Evolutionary conservation across 2,888 invertebrate genomes (phyloP).

Genomic region (Amblyteles armatorius): DNA sequence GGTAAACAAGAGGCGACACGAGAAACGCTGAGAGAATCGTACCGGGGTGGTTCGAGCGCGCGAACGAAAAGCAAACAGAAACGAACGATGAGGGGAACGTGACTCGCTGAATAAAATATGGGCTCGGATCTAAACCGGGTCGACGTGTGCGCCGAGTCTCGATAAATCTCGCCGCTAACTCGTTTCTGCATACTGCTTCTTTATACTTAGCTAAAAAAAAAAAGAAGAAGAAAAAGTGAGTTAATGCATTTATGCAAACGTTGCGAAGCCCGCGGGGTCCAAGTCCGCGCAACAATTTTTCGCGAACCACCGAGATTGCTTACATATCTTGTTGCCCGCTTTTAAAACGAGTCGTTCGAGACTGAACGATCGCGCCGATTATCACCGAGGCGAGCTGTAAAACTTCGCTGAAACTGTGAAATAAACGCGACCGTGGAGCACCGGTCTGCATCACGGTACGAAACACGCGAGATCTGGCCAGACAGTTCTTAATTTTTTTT

Average conservation of each 20-base stretch:
- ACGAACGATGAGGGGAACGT: conserved; percentile 51
- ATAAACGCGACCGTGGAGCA: conserved; percentile 11
- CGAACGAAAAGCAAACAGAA: conserved; percentile 56
- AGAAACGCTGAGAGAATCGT: background rate
- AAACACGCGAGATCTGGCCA: background rate
- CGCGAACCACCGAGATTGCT: background rate
- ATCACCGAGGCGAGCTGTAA: background rate
- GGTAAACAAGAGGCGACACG: background rate
- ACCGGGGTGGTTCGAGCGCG: conserved; percentile 18
- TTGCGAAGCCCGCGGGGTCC: background rate
- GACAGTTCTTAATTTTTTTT: background rate
- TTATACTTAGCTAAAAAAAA: background rate
- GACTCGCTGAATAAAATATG: conserved; percentile 69
- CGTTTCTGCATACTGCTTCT: conserved; percentile 22
- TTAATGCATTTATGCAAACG: conserved; percentile 37
- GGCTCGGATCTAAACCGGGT: conserved; percentile 64
- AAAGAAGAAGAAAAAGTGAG: conserved; percentile 2
- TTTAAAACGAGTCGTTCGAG: background rate
- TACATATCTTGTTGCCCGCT: conserved; percentile 4
- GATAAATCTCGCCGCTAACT: conserved; percentile 61
- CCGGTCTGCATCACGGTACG: conserved; percentile 20
- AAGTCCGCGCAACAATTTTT: conserved; percentile 17
- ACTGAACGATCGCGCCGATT: conserved; percentile 9
- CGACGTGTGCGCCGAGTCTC: conserved; percentile 54
- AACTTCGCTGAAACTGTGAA: conserved; percentile 23